Conservation (phyloP, 2,113 vertebrate species). For the Chionis minor region DNA sequence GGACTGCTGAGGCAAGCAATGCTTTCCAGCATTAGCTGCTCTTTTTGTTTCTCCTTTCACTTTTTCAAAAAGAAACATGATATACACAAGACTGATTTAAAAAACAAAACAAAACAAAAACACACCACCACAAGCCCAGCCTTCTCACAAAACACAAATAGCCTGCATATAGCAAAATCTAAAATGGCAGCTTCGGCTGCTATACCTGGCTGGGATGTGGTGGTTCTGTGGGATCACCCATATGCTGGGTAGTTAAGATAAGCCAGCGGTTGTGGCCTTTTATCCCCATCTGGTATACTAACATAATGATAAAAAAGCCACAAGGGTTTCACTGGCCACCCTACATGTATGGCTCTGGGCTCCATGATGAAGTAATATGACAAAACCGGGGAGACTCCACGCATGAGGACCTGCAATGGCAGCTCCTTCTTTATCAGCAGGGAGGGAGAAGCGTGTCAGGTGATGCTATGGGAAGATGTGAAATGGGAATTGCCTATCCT, state of each 20-base stretch:
- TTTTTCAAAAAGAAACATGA: not conserved
- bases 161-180: not conserved
- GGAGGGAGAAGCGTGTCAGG: not conserved
- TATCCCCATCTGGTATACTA: not conserved
- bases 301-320: not conserved
- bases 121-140: not conserved
- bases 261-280: not conserved
- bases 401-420: fast-evolving
- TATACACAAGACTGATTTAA: not conserved
- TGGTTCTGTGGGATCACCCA: not conserved
- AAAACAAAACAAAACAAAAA: not conserved
- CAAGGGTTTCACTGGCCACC: not conserved
- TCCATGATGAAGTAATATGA: not conserved
- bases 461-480: not conserved
- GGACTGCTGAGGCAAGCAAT: not conserved
- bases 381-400: not conserved
- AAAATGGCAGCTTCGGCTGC: not conserved
- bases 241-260: not conserved
- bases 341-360: not conserved
- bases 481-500: not conserved
- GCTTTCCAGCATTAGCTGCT: not conserved
- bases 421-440: not conserved
- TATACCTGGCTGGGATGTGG: not conserved
- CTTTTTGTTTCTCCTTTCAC: not conserved
- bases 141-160: not conserved